Conservation (phyloP, 2,888 invertebrate genomes). For the Dynastes grantii region DNA sequence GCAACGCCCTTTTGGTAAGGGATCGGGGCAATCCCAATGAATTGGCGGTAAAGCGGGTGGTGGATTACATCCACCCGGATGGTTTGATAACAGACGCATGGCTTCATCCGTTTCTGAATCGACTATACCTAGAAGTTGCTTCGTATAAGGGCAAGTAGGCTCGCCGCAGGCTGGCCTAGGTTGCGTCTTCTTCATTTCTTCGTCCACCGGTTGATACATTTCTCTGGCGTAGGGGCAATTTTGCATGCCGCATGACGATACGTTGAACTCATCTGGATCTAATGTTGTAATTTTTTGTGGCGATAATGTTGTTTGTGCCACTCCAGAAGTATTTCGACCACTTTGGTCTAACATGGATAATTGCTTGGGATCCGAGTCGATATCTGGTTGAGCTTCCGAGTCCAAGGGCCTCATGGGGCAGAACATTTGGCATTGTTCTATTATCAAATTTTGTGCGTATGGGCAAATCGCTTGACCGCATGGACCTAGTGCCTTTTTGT, state of each 20-base stretch:
- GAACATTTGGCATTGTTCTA: constrained; percentile 61
- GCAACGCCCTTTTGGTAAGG: constrained; percentile 66
- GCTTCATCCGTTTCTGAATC: constrained; percentile 53
- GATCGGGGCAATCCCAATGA: constrained; percentile 70
- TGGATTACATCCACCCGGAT: constrained; percentile 61
- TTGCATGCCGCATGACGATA: constrained; percentile 64
- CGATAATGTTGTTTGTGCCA: not conserved
- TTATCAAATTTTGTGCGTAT: constrained; percentile 62
- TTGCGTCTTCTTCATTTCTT: constrained; percentile 58
- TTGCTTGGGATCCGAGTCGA: not conserved
- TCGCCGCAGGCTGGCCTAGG: constrained; percentile 55
- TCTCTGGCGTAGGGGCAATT: constrained; percentile 66
- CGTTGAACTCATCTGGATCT: constrained; percentile 50
- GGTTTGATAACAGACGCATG: constrained; percentile 44
- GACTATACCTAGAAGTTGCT: constrained; percentile 37
- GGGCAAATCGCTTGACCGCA: constrained; percentile 67
- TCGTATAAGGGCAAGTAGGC: constrained; percentile 55
- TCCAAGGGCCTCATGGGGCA: constrained; percentile 57
- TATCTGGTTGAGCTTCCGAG: not conserved
- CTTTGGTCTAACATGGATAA: not conserved
- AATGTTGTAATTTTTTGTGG: not conserved
- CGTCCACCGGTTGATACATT: constrained; percentile 62
- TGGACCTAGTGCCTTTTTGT: constrained; percentile 66
- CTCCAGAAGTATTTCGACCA: not conserved
- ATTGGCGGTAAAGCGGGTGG: constrained; percentile 65